Conservation (phyloP, 2,888 invertebrate genomes). For the Onchidella celtica region DNA sequence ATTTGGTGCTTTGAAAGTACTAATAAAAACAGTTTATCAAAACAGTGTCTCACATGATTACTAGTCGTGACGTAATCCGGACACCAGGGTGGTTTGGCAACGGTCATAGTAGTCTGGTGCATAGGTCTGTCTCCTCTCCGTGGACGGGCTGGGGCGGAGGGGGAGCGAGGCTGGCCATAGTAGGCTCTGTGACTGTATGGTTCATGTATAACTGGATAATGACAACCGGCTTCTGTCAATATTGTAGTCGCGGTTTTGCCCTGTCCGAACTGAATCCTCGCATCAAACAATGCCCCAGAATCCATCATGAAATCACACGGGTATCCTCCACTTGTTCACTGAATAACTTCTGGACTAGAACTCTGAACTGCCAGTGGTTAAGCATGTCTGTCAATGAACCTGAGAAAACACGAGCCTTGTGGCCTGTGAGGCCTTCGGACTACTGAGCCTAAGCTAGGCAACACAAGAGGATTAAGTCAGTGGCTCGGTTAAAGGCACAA, state of each 20-base stretch:
- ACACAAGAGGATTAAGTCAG: not conserved
- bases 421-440: not conserved
- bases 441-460: not conserved
- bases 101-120: slow-evolving; percentile 69
- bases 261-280: slow-evolving; percentile 60
- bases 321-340: not conserved
- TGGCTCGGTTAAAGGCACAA: not conserved
- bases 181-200: slow-evolving; percentile 64
- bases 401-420: not conserved
- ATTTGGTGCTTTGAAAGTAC: too few relatives aligned
- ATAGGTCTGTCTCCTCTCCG: slow-evolving; percentile 68
- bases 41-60: slow-evolving; percentile 64
- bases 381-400: not conserved
- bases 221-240: slow-evolving; percentile 67
- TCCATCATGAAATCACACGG: slow-evolving; percentile 22
- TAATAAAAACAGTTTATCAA: too few relatives aligned
- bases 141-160: slow-evolving; percentile 55
- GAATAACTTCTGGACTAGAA: too few relatives aligned
- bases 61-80: slow-evolving; percentile 67
- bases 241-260: slow-evolving; percentile 68
- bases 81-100: slow-evolving; percentile 68
- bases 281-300: slow-evolving; percentile 45
- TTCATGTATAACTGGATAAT: slow-evolving; percentile 68
- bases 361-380: not conserved
- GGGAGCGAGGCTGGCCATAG: slow-evolving; percentile 58